phyloP scores from a whole-genome alignment of 2,113 vertebrate genomes.

The Phalacrocorax carbo region DNA sequence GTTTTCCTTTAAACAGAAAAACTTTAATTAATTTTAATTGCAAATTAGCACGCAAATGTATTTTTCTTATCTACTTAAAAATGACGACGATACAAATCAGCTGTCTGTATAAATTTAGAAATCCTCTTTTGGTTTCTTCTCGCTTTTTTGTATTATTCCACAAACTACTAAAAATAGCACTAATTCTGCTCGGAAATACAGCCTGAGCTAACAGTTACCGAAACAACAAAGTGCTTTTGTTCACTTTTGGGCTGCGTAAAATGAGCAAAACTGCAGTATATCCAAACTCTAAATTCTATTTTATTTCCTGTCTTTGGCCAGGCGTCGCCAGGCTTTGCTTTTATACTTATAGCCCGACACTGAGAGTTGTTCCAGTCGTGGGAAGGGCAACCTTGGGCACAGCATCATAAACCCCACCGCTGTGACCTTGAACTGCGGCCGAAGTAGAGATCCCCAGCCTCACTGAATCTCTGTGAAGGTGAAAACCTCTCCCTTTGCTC shows the following conservation, averaged over 20 bases:
- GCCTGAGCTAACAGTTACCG: conserved; percentile 1
- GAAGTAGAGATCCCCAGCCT: neutral
- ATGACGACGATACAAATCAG: neutral
- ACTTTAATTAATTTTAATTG: conserved; percentile 16
- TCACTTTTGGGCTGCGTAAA: neutral
- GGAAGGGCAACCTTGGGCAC: neutral
- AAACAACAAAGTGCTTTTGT: conserved; percentile 45
- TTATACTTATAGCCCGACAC: neutral
- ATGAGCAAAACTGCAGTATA: neutral
- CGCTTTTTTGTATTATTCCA: neutral
- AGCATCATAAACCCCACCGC: neutral
- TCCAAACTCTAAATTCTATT: neutral
- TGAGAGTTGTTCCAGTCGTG: neutral
- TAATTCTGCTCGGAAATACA: conserved; percentile 28
- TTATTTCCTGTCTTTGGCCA: neutral
- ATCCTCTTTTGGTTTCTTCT: conserved; percentile 14
- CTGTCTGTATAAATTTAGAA: conserved; percentile 48
- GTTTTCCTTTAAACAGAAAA: neutral
- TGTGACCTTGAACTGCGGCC: neutral
- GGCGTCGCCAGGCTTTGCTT: neutral
- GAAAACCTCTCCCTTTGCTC: neutral
- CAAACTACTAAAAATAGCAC: conserved; percentile 40
- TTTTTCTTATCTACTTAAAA: conserved; percentile 49
- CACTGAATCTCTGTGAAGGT: neutral
- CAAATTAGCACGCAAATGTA: conserved; percentile 38